Evolutionary conservation across 2,888 invertebrate genomes (phyloP).

Genomic region (Apodemia zela): DNA sequence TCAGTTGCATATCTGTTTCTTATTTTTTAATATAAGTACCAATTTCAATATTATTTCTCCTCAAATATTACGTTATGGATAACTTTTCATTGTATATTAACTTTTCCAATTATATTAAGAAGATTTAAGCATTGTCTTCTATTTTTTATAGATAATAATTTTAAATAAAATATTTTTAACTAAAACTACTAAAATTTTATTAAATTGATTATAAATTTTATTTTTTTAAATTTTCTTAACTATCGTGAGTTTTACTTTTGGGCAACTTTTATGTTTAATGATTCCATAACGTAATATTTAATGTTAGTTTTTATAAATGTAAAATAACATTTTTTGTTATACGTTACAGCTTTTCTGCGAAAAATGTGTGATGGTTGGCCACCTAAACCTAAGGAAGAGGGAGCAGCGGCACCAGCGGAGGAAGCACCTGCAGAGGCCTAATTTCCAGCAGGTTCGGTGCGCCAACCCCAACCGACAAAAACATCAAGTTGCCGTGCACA

Average conservation of each 20-base stretch:
- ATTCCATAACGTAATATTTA: conserved; percentile 15
- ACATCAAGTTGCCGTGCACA: conserved; percentile 42
- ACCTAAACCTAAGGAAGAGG: conserved; percentile 41
- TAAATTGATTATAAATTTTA: neutral
- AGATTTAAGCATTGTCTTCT: too few relatives aligned
- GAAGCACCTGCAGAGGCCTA: conserved; percentile 43
- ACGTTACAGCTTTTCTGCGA: conserved; percentile 89
- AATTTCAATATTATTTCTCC: neutral
- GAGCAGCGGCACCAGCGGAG: conserved; percentile 53
- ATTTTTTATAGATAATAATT: too few relatives aligned
- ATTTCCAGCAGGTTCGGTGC: conserved; percentile 32
- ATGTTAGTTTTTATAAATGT: neutral
- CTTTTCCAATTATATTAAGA: too few relatives aligned
- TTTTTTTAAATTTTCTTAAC: neutral
- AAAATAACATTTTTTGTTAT: conserved; percentile 25
- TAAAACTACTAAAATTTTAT: neutral
- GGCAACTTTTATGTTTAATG: neutral
- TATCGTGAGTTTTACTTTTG: neutral
- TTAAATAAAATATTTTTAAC: neutral
- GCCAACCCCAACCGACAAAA: conserved; percentile 43
- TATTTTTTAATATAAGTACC: conserved; percentile 10
- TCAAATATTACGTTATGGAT: conserved; percentile 10
- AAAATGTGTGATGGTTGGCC: conserved; percentile 87
- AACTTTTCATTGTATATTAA: too few relatives aligned
- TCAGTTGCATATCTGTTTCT: conserved; percentile 15